Base-by-base conservation (phyloP, 2,797 vertebrate genomes). In the Acomys russatus region DNA sequence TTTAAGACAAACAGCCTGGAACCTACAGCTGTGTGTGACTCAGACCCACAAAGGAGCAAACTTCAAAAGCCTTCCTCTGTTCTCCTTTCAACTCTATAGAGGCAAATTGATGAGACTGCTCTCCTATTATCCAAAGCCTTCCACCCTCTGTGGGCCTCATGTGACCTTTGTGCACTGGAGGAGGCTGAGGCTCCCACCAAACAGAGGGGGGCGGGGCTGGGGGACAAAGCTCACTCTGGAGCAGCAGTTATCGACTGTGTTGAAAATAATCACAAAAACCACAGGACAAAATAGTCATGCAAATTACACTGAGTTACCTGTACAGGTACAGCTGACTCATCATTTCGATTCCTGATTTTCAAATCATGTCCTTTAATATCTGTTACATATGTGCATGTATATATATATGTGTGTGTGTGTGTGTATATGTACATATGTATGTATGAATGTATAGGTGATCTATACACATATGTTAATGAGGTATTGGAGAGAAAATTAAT, bases 21-120 rank as follows among this genome's bases (percentile, higher is more conserved):
- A 64, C 68, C 35, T 85, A 82, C 85, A 94, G 94, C 94, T 93
- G 92, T 20, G 54, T 70, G 74, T 94, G 94, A 95, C 88, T 96
- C 92, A 94, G 93, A 93, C 54, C 20, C 77, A 96, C 68, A 92
- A 94, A 66, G 83, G 44, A 83, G 86, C 70, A 56, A 61, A 68
- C 85, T 96, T 97, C 88, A 94, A 96, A 97, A 83, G 90, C 38
- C 10, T 17, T 80, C 93, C 76, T 95, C 89, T 85, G 3, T 61
- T 85, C 84, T 90, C 87, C 64, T 85, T 76, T 86, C 66, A 44
- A 38, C 68, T 90, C 87, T n/a, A 12, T 88, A 91, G 85, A 82
- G 71, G 71, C 93, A 95, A 94, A 96, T n/a, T 95, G 94, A 96
- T 94, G 84, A 90, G 71, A 51, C 49, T 87, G 82, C 77, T 73